phyloP scores from a whole-genome alignment of 2,888 invertebrate species.

The Notodonta dromedarius region DNA sequence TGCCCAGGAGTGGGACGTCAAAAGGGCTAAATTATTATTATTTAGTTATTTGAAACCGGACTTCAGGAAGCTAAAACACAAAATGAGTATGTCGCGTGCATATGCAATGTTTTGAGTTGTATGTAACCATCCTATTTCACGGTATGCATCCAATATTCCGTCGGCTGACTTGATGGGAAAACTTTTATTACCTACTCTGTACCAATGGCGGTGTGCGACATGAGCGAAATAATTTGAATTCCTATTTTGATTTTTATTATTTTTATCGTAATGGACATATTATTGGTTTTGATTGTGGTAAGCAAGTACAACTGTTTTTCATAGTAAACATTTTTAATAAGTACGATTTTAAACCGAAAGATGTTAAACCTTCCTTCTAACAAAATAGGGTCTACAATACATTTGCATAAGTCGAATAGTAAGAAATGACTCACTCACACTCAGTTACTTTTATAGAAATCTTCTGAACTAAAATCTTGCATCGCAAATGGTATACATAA shows the following conservation, averaged over 20 bases:
- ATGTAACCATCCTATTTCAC: constrained; percentile 37
- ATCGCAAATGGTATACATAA: too few relatives aligned
- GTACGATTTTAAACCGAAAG: too few relatives aligned
- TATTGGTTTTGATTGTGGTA: not conserved
- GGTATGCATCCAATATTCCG: constrained; percentile 42
- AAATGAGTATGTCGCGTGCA: not conserved
- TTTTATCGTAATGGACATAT: not conserved
- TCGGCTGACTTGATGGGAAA: constrained; percentile 26
- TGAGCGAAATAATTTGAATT: not conserved
- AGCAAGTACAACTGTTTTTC: not conserved
- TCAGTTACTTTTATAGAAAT: too few relatives aligned
- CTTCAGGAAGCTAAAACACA: not conserved
- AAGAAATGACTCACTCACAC: too few relatives aligned
- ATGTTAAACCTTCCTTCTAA: too few relatives aligned
- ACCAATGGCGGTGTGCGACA: not conserved
- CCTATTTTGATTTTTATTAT: not conserved
- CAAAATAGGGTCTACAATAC: too few relatives aligned
- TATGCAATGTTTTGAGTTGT: not conserved
- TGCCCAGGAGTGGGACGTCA: too few relatives aligned
- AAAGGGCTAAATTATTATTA: too few relatives aligned
- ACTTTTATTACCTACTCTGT: constrained; percentile 28
- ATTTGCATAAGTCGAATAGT: too few relatives aligned
- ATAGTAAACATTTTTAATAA: not conserved
- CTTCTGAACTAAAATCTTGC: too few relatives aligned
- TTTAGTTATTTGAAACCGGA: too few relatives aligned